phyloP scores from a whole-genome alignment of 1,140 invertebrate genomes.

The Drosophila sp. region DNA sequence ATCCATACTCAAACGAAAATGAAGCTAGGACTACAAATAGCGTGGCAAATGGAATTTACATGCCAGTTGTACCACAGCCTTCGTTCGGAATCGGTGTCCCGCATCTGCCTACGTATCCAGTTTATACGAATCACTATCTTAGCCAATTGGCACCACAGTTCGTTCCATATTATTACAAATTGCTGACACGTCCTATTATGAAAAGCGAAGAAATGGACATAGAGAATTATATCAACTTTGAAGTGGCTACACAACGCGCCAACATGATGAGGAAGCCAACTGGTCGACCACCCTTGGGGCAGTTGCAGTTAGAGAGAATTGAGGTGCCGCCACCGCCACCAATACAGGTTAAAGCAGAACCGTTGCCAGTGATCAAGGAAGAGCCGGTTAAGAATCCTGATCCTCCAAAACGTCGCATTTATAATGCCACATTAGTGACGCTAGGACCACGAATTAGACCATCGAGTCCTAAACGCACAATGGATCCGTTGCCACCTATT shows the following conservation, averaged over 20 bases:
- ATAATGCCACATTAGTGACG: constrained; percentile 48
- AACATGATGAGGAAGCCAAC: constrained; percentile 26
- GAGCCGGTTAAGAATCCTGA: not conserved
- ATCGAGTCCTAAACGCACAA: not conserved
- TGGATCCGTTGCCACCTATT: constrained; percentile 42
- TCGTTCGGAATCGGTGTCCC: constrained; percentile 8
- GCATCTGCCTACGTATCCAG: constrained; percentile 30
- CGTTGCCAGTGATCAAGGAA: not conserved
- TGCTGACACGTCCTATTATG: constrained; percentile 32
- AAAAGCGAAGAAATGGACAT: constrained; percentile 48
- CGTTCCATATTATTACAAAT: constrained; percentile 40
- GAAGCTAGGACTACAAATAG: constrained; percentile 47
- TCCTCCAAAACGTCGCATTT: constrained; percentile 20
- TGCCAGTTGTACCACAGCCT: constrained; percentile 35
- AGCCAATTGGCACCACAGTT: constrained; percentile 38
- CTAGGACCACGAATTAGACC: constrained; percentile 26
- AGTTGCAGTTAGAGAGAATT: constrained; percentile 21
- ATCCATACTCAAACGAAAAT: constrained; percentile 8
- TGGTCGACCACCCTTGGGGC: constrained; percentile 22
- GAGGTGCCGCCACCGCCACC: constrained; percentile 6
- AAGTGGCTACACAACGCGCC: constrained; percentile 36
- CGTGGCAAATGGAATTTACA: constrained; percentile 23
- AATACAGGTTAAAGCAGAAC: not conserved
- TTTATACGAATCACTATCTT: constrained; percentile 34
- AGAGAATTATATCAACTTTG: constrained; percentile 60